A percentile compares a stretch with the other conserved stretches of the same genome.
phyloP scores from a whole-genome alignment of 1,140 invertebrate species.

The Drosophila cardini region DNA sequence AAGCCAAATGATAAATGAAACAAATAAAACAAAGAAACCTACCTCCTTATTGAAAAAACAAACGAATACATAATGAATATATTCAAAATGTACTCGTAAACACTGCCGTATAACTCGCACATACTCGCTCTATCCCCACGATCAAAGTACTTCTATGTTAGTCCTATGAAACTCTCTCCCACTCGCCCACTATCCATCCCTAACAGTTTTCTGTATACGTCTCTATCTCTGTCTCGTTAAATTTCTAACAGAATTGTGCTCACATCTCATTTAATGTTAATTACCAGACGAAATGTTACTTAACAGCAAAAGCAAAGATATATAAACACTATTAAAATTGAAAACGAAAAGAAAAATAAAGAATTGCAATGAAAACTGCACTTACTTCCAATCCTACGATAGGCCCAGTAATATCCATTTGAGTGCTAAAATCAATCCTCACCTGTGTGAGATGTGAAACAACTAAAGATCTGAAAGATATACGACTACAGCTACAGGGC shows the following conservation, averaged over 20 bases:
- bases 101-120: constrained; percentile 77
- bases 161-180: constrained; percentile 19
- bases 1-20: constrained; percentile 30
- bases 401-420: constrained; percentile 20
- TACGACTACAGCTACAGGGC: constrained; percentile 38
- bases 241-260: constrained; percentile 80
- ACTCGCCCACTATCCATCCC: constrained; percentile 7
- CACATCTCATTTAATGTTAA: constrained; percentile 47
- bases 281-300: constrained; percentile 43
- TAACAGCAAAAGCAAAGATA: constrained; percentile 12
- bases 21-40: constrained; percentile 68
- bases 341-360: neutral
- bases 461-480: constrained; percentile 42
- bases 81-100: constrained; percentile 46
- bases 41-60: constrained; percentile 63
- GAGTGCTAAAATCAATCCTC: constrained; percentile 58
- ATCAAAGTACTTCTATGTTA: constrained; percentile 20
- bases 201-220: neutral
- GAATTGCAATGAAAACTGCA: constrained; percentile 15
- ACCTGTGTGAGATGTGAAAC: constrained; percentile 1
- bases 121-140: constrained; percentile 44
- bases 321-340: too few species aligned
- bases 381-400: constrained; percentile 12
- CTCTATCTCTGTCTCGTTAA: constrained; percentile 36
- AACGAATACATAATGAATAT: constrained; percentile 50